These are phyloP conservation scores for Eupeodes latifasciatus DNA, from an alignment of 2,888 invertebrate genomes.

Conservation along the genomic window DNA sequence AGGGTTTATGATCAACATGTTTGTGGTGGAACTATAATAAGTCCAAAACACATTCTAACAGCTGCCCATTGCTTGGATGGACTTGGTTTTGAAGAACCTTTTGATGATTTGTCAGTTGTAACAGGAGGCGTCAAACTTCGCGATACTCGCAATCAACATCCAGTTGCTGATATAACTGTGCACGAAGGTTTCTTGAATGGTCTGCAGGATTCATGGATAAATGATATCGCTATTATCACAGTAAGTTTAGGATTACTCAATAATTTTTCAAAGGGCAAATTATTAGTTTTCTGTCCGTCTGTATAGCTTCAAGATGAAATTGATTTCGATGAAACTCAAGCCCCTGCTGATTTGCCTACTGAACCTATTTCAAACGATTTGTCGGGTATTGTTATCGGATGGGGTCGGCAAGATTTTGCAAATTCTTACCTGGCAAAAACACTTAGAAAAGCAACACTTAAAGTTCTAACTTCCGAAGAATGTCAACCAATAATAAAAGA, in stretches of 20 bases:
- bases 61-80: conserved; percentile 24
- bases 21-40: conserved; percentile 30
- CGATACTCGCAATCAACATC: not conserved
- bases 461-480: conserved; percentile 6
- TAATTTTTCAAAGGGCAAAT: too few relatives aligned
- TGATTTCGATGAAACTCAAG: conserved; percentile 10
- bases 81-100: not conserved
- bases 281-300: not conserved
- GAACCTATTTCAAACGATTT: conserved; percentile 1
- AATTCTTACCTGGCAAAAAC: conserved; percentile 3
- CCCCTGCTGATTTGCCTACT: not conserved
- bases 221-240: conserved; percentile 28
- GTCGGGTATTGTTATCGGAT: conserved; percentile 18
- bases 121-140: not conserved
- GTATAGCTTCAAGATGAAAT: conserved; percentile 6
- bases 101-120: conserved; percentile 3
- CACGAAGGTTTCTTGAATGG: conserved; percentile 10
- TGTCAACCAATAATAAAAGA: not conserved
- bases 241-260: not conserved
- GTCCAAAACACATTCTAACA: conserved; percentile 14
- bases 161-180: not conserved
- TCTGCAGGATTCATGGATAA: not conserved
- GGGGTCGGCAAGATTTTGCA: conserved; percentile 1
- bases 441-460: not conserved
- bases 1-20: conserved; percentile 14